phyloP scores from a whole-genome alignment of 2,797 vertebrate species.

The Novumbra hubbsi region DNA sequence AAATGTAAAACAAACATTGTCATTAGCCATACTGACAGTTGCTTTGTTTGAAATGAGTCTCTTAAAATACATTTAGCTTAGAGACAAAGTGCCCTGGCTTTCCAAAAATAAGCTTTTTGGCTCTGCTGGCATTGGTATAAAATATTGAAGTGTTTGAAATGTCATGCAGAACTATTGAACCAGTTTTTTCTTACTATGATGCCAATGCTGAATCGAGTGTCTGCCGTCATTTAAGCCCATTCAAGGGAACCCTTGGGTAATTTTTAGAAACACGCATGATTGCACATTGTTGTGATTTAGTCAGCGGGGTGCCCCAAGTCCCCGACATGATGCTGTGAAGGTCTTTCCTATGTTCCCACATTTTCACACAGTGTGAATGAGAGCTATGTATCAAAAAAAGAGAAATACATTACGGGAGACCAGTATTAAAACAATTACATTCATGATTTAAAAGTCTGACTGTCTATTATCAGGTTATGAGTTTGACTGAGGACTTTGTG shows the following conservation, averaged over 20 bases:
- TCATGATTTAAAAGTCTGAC: background rate
- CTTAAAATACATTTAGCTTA: background rate
- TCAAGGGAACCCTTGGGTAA: background rate
- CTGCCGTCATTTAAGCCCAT: background rate
- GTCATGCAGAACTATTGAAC: background rate
- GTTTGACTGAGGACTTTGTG: background rate
- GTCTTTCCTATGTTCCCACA: background rate
- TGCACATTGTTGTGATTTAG: background rate
- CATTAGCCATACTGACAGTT: background rate
- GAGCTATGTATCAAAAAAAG: background rate
- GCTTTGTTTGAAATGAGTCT: background rate
- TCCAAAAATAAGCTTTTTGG: background rate
- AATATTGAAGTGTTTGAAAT: background rate
- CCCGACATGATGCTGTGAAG: background rate
- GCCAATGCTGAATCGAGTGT: background rate
- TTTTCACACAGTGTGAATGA: background rate
- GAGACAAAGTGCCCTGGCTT: background rate
- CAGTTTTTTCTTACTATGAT: background rate
- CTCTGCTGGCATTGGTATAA: background rate
- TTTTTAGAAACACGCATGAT: background rate
- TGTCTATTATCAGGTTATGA: background rate
- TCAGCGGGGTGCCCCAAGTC: background rate
- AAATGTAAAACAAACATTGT: background rate
- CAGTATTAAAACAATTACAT: background rate
- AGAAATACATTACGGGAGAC: background rate